Evolutionary conservation across 2,888 invertebrate genomes (phyloP).

Genomic region (Steromphala cineraria): DNA sequence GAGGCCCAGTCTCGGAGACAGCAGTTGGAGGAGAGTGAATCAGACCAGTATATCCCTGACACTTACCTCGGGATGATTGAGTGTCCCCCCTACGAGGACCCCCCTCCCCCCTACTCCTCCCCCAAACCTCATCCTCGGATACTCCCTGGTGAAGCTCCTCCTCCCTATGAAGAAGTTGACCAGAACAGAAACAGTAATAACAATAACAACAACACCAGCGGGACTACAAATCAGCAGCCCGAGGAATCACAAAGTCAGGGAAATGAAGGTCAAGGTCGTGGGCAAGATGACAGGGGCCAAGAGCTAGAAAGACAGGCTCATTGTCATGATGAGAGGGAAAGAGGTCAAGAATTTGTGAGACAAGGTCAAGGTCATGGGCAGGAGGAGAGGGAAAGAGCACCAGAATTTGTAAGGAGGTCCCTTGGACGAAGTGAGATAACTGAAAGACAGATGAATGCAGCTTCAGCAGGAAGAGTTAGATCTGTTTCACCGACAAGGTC

Average conservation of each 20-base stretch:
- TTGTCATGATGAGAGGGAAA: background rate
- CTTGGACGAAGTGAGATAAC: background rate
- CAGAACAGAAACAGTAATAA: slow-evolving; percentile 38
- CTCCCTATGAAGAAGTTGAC: slow-evolving; percentile 66
- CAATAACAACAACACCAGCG: slow-evolving; percentile 38
- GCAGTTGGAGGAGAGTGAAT: slow-evolving; percentile 65
- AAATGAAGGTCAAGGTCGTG: background rate
- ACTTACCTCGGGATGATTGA: slow-evolving; percentile 62
- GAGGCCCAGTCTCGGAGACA: slow-evolving; percentile 48
- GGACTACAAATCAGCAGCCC: background rate
- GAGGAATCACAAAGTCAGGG: background rate
- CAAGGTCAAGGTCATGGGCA: background rate
- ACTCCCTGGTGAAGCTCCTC: slow-evolving; percentile 65
- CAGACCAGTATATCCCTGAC: slow-evolving; percentile 66
- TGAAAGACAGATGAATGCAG: background rate
- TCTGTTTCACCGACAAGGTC: background rate
- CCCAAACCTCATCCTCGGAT: slow-evolving; percentile 66
- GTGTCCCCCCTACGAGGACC: slow-evolving; percentile 72
- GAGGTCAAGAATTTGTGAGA: background rate
- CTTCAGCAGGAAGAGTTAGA: slow-evolving; percentile 1
- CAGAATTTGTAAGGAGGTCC: background rate
- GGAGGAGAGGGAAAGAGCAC: background rate
- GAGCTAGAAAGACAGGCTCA: background rate
- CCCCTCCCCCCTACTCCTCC: slow-evolving; percentile 73
- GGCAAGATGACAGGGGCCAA: background rate